These are phyloP conservation scores for Tenthredo amoena DNA, from an alignment of 2,888 invertebrate genomes.

Conservation along the genomic window DNA sequence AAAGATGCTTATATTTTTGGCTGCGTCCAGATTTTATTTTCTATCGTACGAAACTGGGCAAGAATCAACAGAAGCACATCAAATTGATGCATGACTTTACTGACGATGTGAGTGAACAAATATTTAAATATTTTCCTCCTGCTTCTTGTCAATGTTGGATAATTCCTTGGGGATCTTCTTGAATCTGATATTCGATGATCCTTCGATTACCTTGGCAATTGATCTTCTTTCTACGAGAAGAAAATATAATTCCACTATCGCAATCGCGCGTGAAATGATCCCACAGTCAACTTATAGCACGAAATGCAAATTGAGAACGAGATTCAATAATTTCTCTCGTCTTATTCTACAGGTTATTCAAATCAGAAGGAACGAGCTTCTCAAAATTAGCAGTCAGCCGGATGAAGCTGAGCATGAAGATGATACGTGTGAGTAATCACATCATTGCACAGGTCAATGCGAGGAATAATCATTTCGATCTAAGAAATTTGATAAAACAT, in stretches of 20 bases:
- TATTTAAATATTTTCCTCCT: background rate
- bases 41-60: conserved; percentile 67
- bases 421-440: conserved; percentile 45
- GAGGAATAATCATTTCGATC: background rate
- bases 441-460: background rate
- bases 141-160: background rate
- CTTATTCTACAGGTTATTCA: conserved; percentile 67
- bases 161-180: background rate
- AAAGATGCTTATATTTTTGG: conserved; percentile 54
- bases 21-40: conserved; percentile 55
- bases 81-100: conserved; percentile 83
- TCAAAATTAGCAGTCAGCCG: conserved; percentile 63
- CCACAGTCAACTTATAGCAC: background rate
- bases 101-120: conserved; percentile 73
- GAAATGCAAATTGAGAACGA: background rate
- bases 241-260: background rate
- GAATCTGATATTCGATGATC: background rate
- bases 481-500: background rate
- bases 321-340: background rate
- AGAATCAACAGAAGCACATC: conserved; percentile 80
- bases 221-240: background rate
- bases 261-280: background rate
- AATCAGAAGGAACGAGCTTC: conserved; percentile 73
- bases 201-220: background rate
- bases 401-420: background rate